Base-by-base conservation (phyloP, 2,113 vertebrate genomes). In the Varanus komodoensis region DNA sequence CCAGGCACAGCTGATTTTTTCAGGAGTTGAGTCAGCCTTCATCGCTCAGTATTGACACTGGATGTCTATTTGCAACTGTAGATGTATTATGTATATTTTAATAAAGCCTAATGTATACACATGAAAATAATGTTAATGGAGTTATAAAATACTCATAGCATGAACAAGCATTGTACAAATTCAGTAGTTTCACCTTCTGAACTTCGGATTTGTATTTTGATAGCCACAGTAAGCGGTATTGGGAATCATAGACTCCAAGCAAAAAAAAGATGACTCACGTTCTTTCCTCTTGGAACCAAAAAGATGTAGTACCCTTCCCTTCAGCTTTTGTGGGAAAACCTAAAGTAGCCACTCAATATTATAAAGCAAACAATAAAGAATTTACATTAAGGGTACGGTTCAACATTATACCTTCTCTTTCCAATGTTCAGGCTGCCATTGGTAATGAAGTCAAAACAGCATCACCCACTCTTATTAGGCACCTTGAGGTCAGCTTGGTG, bases 1-100 rank as follows among this genome's bases (percentile, higher is more conserved):
- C 54, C 86, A 93, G 92, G 90, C 78, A 93, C 91, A 75, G 69
- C 88, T 92, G 68, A 84, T 93, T 93, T 93, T 54, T 91, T 82
- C 88, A 91, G 87, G 86, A 89, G 73, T 74, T 90, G 93, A 86
- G 83, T 91, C 38, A 89, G 88, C 82, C 82, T 61, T 89, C 79
- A 84, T 67, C 87, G 73, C 71, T 68, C 50, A 67, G 11, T 52
- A 82, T 34, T 71, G 83, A 67, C 78, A 88, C 50, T 71, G 25
- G 93, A 86, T 75, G 67, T 69, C 48, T 92, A 73, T 44, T 67
- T 25, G 82, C 92, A 92, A 81, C 86, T 93, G 92, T 80, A 77
- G 32, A 52, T 71, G 61, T 84, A 68, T 80, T 85, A 73, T 19
- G 74, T 69, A 86, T 57, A 38, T 93, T 90, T 87, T 71, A 91